Base-by-base conservation (phyloP, 1,140 invertebrate genomes). In the Anthonomus grandis region DNA sequence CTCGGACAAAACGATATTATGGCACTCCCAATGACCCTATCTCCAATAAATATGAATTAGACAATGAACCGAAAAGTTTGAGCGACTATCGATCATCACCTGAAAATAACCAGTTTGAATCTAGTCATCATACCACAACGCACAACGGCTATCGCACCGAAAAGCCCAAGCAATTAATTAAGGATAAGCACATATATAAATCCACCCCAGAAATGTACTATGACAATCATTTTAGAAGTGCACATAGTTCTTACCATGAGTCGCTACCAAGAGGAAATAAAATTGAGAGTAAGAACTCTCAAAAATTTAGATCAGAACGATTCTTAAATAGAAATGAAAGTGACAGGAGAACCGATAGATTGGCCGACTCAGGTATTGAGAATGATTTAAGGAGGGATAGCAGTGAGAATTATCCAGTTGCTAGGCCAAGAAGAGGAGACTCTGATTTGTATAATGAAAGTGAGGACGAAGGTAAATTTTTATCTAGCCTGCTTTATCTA, bases 361-460 rank as follows among this genome's bases (percentile, higher is more conserved):
- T 85, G 17, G 85, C 84, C 2, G 86, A 89, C 73, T 89, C 86
- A 1, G 86, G 86, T 0, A 89, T 88, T 49, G 86, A 88, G 68
- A 88, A 88, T 60, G 86, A 89, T 63, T 87, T 86, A 61, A 78
- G 85, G 34, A 78, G 85, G 18, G 85, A 88, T 61, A 85, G 85
- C 3, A 85, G 81, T 57, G 84, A 71, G 12, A 64, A 67, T 38
- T 64, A 53, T 24, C 22, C 45, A 13, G 19, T 49, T n/a, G 10
- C 55, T 2, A 46, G 48, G 12, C 42, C 58, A 1, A 38, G 51
- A 17, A 58, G 52, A n/a, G 46, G 38, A 15, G 41, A 49, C 8
- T 68, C 5, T 68, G 77, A 57, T 50, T 71, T 53, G 12, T 68
- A 61, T 44, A 74, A 73, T 49, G 79, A 79, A 55, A 80, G 82